Evolutionary conservation across 2,797 vertebrate species (phyloP), one percentile per base, ranked within the genome.

Genomic region (Sparidentex hasta): DNA sequence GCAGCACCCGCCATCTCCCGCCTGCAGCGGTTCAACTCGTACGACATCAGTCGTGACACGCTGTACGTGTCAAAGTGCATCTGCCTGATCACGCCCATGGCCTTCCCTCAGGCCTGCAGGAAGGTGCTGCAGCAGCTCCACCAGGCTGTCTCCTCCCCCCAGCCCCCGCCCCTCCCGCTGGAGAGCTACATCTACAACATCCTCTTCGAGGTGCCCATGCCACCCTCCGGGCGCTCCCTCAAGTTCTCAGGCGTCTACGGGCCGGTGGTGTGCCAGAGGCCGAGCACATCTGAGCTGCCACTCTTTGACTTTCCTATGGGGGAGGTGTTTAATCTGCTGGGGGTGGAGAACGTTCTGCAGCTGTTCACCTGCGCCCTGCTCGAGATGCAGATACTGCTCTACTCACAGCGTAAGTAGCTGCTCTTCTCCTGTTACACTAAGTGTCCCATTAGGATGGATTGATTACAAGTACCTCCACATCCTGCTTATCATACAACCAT

Each of bases 121-220:
- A 97, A 96, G 92, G 97, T 98, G 47, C 94, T 99, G 58, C 95
- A 96, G 78, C 98, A 99, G 80, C 97, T 99, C 46, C 96, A 99
- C 90, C 97, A 96, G 88, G 98, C 98, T 3, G 98, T 98, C 86
- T 97, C 96, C 9, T 98, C 98, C 8, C 95, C 96, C n/a, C 97
- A 97, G 87, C 97, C 98, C 0, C 98, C 98, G 0, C 98, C 98
- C 0, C 95, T 99, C 76, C 98, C 98, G 2, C 95, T 99, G 75
- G 98, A 99, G 95, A 99, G 98, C 95, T 99, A 98, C 93, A 96
- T 99, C 92, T 99, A 96, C 95, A 99, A 99, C 75, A 94, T 99
- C 89, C 97, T 99, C 55, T 99, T 98, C 7, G 98, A 99, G 94
- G 98, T 99, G 88, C 98, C 98, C 27, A 95, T 97, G 78, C 98